phyloP scores from a whole-genome alignment of 2,888 invertebrate species.

The Microchrysa polita region DNA sequence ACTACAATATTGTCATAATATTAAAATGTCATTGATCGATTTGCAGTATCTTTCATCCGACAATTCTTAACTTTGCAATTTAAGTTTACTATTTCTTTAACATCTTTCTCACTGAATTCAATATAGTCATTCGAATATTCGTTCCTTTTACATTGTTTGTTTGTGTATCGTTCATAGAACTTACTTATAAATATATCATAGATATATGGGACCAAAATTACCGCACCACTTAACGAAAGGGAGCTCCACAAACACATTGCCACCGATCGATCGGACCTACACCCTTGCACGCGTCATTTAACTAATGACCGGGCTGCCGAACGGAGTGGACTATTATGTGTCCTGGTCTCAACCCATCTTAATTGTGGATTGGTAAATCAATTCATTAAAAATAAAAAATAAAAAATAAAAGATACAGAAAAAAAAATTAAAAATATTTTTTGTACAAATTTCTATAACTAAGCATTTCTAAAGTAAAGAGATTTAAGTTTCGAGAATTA shows the following conservation, averaged over 20 bases:
- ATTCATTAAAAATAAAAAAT: slow-evolving; percentile 52
- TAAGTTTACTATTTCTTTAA: too few relatives aligned
- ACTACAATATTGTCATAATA: slow-evolving; percentile 6
- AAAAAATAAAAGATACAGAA: slow-evolving; percentile 62
- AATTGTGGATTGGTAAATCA: slow-evolving; percentile 53
- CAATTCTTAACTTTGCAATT: neutral
- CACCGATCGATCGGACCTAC: slow-evolving; percentile 6
- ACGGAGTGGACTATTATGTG: slow-evolving; percentile 12
- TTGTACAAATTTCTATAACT: slow-evolving; percentile 17
- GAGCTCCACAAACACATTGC: slow-evolving; percentile 35
- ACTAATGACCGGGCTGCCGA: slow-evolving; percentile 26
- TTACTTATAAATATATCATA: slow-evolving; percentile 96
- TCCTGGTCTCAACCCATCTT: slow-evolving; percentile 46
- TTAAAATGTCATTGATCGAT: neutral
- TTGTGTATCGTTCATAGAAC: slow-evolving; percentile 86
- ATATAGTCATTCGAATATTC: neutral
- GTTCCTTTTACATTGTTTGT: slow-evolving; percentile 27
- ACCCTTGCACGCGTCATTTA: slow-evolving; percentile 12
- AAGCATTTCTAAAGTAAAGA: neutral
- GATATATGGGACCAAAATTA: slow-evolving; percentile 95
- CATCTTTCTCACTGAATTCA: neutral
- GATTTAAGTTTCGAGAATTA: too few relatives aligned
- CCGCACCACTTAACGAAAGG: slow-evolving; percentile 67
- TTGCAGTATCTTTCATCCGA: slow-evolving; percentile 12
- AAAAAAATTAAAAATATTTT: slow-evolving; percentile 58